These are phyloP conservation scores for Drosophila insularis DNA, from an alignment of 1,140 invertebrate genomes.

Conservation along the genomic window DNA sequence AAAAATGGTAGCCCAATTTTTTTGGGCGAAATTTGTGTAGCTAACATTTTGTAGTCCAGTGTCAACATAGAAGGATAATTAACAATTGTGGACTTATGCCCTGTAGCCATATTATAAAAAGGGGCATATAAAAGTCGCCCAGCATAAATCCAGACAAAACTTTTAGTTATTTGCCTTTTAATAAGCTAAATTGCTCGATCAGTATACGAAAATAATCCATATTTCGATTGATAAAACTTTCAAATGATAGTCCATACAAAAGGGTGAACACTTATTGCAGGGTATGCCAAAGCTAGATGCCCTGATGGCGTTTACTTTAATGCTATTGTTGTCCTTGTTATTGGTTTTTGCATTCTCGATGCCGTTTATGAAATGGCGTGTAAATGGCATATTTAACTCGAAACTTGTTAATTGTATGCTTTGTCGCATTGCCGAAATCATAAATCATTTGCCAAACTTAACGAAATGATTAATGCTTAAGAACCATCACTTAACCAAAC, in stretches of 20 bases:
- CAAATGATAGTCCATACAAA: too few species aligned
- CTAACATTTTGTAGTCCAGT: neutral
- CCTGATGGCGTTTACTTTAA: neutral
- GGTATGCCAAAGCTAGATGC: neutral
- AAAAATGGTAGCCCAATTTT: too few species aligned
- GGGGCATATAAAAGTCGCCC: neutral
- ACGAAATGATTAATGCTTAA: constrained; percentile 42
- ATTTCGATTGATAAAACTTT: too few species aligned
- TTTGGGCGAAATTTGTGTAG: too few species aligned
- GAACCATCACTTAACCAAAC: too few species aligned
- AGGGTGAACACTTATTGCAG: neutral
- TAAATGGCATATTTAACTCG: constrained; percentile 56
- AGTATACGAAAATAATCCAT: too few species aligned
- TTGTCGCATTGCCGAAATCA: constrained; percentile 51
- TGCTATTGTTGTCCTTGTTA: neutral
- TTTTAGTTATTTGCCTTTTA: too few species aligned
- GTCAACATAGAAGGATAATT: neutral
- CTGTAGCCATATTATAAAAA: neutral
- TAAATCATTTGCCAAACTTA: constrained; percentile 50
- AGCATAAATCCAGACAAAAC: neutral
- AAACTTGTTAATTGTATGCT: constrained; percentile 56
- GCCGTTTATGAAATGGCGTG: constrained; percentile 37
- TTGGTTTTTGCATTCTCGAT: neutral
- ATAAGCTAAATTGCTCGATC: too few species aligned
- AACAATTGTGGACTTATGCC: neutral